Conservation (phyloP, 2,797 vertebrate species). For the Gephyroberyx darwinii region DNA sequence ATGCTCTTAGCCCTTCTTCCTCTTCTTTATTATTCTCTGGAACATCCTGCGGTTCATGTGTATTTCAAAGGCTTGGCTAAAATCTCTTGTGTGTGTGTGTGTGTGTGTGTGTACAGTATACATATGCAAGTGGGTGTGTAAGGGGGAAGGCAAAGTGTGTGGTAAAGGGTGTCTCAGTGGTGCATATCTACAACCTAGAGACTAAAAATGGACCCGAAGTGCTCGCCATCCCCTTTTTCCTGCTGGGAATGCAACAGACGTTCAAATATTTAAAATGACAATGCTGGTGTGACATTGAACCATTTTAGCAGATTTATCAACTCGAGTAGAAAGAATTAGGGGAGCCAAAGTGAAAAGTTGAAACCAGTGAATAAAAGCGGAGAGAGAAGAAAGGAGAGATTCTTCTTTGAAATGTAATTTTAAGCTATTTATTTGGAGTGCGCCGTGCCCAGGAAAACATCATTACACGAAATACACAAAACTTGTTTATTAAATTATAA, state of each 20-base stretch:
- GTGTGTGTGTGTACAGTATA: constrained; percentile 18
- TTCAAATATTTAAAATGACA: constrained; percentile 79
- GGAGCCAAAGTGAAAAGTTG: constrained; percentile 57
- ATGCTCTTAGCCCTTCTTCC: not conserved
- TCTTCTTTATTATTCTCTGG: constrained; percentile 30
- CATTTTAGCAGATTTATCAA: constrained; percentile 72
- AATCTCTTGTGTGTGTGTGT: constrained; percentile 14
- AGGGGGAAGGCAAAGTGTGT: constrained; percentile 15
- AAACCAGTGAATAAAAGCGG: constrained; percentile 26
- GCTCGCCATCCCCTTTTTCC: constrained; percentile 48
- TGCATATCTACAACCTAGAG: constrained; percentile 36
- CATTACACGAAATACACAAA: constrained; percentile 59
- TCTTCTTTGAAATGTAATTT: constrained; percentile 51
- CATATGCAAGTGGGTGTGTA: constrained; percentile 22
- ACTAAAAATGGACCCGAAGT: constrained; percentile 73
- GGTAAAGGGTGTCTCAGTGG: constrained; percentile 39
- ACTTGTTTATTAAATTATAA: constrained; percentile 60
- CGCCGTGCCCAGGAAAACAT: constrained; percentile 48
- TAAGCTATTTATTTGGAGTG: constrained; percentile 59
- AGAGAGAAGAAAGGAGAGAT: not conserved
- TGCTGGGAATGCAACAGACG: constrained; percentile 61
- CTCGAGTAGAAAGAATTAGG: constrained; percentile 60
- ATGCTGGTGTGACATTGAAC: constrained; percentile 68
- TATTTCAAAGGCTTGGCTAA: not conserved
- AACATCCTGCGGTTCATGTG: constrained; percentile 19